Evolutionary conservation across 1,140 invertebrate genomes (phyloP).

Genomic region (Agrilus planipennis): DNA sequence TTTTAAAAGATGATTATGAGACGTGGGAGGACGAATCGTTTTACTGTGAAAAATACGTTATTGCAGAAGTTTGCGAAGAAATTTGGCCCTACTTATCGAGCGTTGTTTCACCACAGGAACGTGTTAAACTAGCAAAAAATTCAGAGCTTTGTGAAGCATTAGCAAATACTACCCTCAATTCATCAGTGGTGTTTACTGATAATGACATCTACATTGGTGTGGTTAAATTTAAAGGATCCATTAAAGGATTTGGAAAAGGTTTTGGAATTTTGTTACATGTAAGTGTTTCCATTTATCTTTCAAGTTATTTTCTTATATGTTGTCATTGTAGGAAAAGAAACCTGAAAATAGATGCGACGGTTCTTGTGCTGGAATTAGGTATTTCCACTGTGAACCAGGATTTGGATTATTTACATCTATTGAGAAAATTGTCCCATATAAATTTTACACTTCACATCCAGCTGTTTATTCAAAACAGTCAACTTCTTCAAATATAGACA

Average conservation of each 20-base stretch:
- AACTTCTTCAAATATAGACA: constrained; percentile 13
- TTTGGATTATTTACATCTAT: constrained; percentile 29
- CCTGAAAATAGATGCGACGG: constrained; percentile 28
- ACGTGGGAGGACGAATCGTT: constrained; percentile 24
- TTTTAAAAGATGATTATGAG: constrained; percentile 22
- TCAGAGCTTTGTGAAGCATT: constrained; percentile 34
- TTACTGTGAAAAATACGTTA: constrained; percentile 14
- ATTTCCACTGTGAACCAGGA: constrained; percentile 28
- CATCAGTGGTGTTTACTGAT: constrained; percentile 28
- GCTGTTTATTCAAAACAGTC: not conserved
- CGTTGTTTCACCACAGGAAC: constrained; percentile 35
- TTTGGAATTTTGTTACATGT: constrained; percentile 46
- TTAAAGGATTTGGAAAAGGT: constrained; percentile 40
- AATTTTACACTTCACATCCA: not conserved
- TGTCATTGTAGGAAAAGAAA: constrained; percentile 25
- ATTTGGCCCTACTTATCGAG: constrained; percentile 40
- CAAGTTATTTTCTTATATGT: constrained; percentile 2
- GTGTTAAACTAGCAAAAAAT: constrained; percentile 38
- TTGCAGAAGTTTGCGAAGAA: constrained; percentile 25
- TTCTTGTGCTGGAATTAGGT: constrained; percentile 24
- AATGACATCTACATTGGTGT: constrained; percentile 30
- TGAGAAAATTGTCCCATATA: constrained; percentile 23
- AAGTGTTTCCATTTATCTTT: constrained; percentile 20
- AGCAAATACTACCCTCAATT: constrained; percentile 24
- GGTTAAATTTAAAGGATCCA: constrained; percentile 41